Conservation (phyloP, 1,140 invertebrate genomes). For the Coenobita brevimanus region DNA sequence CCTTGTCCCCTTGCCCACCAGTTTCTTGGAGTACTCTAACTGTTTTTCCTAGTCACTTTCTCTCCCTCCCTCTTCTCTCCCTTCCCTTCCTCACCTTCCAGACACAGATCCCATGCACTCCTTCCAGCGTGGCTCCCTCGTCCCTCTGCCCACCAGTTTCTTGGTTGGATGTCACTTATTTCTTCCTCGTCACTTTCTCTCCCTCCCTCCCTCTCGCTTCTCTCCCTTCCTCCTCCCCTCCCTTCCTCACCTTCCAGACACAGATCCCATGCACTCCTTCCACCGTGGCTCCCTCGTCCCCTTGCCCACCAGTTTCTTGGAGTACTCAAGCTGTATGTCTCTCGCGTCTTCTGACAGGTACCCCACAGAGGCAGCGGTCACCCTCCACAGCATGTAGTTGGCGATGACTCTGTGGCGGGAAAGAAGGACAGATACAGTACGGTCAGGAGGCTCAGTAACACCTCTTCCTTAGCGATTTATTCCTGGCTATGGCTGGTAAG, state of each 20-base stretch:
- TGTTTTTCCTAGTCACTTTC: conserved; percentile 81
- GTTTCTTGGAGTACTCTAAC: conserved; percentile 82
- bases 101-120: conserved; percentile 85
- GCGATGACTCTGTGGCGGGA: conserved; percentile 77
- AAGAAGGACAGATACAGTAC: too few species aligned
- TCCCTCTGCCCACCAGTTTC: conserved; percentile 83
- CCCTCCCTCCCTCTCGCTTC: too few species aligned
- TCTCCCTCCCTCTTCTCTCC: too few species aligned
- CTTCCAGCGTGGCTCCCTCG: conserved; percentile 87
- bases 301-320: conserved; percentile 83
- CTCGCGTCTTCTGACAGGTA: conserved; percentile 84
- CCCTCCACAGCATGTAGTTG: conserved; percentile 90
- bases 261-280: conserved; percentile 87
- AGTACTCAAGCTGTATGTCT: conserved; percentile 82
- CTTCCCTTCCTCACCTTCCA: too few species aligned
- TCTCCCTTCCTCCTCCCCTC: too few species aligned
- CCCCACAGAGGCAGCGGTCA: conserved; percentile 81
- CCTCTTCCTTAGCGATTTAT: too few species aligned
- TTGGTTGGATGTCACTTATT: conserved; percentile 82
- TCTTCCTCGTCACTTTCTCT: too few species aligned
- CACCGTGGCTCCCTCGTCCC: conserved; percentile 85
- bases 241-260: conserved; percentile 80
- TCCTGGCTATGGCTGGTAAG: too few species aligned
- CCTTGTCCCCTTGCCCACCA: conserved; percentile 83
- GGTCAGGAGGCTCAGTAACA: too few species aligned